Evolutionary conservation across 2,113 vertebrate genomes (phyloP).

Genomic region (Myrmecobius fasciatus): DNA sequence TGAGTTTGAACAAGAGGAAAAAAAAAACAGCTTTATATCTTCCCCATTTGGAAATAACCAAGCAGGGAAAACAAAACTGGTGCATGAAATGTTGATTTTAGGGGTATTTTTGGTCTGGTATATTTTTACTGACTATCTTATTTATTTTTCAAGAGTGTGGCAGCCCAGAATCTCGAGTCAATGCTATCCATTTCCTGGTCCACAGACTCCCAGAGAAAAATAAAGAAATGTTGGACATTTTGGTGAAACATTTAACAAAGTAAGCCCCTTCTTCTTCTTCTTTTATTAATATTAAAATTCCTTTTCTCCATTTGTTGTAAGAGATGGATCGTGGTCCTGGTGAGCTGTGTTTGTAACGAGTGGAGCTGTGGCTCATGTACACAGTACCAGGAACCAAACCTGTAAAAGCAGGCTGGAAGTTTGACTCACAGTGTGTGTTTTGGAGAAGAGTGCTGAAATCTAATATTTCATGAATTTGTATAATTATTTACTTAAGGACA

Average conservation of each 20-base stretch:
- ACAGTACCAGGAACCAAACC: constrained; percentile 61
- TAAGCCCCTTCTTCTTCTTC: constrained; percentile 83
- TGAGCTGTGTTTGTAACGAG: neutral
- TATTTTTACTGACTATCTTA: neutral
- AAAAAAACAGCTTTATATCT: constrained; percentile 41
- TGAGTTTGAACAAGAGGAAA: constrained; percentile 42
- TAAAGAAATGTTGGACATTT: constrained; percentile 94
- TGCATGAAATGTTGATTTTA: constrained; percentile 42
- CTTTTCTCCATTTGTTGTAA: neutral
- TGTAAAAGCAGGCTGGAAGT: constrained; percentile 67
- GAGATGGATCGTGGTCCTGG: neutral
- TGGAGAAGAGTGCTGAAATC: constrained; percentile 78
- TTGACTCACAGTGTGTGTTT: constrained; percentile 77
- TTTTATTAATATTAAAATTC: neutral
- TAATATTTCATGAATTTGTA: constrained; percentile 76
- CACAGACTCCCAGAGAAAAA: constrained; percentile 97
- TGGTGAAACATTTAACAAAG: constrained; percentile 97
- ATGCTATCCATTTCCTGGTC: constrained; percentile 94
- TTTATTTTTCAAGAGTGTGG: constrained; percentile 87
- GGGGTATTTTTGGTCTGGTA: constrained; percentile 51
- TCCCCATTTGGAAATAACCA: constrained; percentile 33
- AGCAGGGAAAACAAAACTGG: neutral
- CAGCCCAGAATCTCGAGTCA: constrained; percentile 94
- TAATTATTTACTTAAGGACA: constrained; percentile 80
- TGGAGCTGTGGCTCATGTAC: constrained; percentile 47